Percentiles rank a stretch among this genome's conserved stretches.
Evolutionary conservation across 1,140 invertebrate genomes (phyloP).

Genomic region (Rhopalosiphum padi): DNA sequence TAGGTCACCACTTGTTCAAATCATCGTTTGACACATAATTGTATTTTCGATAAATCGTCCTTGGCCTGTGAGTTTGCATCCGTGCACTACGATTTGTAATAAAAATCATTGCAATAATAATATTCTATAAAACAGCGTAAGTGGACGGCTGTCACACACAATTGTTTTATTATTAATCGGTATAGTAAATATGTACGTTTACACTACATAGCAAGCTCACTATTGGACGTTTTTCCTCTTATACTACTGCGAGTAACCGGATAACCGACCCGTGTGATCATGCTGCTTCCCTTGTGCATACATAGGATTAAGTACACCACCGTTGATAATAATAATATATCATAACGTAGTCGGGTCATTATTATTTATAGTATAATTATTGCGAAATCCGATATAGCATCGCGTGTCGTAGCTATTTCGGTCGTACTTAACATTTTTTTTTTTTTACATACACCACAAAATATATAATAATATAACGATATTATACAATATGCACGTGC

Average conservation of each 20-base stretch:
- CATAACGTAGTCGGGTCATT: neutral
- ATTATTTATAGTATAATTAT: conserved; percentile 8
- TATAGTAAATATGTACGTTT: neutral
- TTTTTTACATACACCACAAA: neutral
- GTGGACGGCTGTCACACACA: neutral
- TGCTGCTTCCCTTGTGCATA: neutral
- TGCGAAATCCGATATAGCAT: neutral
- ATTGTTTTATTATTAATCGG: neutral
- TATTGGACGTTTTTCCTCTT: neutral
- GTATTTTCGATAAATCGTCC: neutral
- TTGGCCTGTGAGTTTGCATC: neutral
- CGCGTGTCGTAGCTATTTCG: neutral
- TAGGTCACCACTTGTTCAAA: neutral
- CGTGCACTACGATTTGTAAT: no score
- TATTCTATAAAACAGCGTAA: neutral
- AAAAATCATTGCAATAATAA: neutral
- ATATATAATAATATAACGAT: neutral
- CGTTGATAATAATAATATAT: conserved; percentile 10
- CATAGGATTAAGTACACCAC: neutral
- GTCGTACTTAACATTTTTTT: neutral
- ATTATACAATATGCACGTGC: neutral
- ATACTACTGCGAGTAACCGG: neutral
- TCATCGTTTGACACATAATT: neutral
- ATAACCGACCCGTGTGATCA: neutral
- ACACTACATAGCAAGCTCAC: no score